phyloP scores from a whole-genome alignment of 2,113 vertebrate species.

The Chlorocebus sabaeus region DNA sequence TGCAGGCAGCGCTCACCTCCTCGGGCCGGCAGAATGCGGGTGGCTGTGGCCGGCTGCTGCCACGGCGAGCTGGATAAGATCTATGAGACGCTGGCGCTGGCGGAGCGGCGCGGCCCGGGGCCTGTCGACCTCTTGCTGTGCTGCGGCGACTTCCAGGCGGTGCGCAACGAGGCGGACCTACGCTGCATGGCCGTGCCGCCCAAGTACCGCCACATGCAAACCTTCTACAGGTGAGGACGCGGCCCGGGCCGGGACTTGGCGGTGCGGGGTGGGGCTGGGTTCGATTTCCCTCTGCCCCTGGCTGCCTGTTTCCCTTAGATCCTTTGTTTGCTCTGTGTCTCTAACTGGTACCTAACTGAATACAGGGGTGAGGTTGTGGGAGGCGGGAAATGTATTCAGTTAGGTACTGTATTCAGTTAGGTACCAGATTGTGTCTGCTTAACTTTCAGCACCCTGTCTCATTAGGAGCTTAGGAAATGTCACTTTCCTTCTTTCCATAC shows the following conservation, averaged over 20 bases:
- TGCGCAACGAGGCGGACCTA: constrained; percentile 95
- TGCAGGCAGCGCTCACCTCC: neutral
- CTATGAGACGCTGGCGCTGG: constrained; percentile 92
- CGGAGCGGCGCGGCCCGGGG: constrained; percentile 87
- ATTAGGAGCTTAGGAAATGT: neutral
- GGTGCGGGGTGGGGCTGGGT: neutral
- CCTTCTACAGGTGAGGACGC: constrained; percentile 92
- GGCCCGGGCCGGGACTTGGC: neutral
- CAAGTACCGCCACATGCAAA: constrained; percentile 97
- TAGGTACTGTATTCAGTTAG: neutral
- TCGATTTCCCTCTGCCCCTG: neutral
- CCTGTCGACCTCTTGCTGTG: constrained; percentile 91
- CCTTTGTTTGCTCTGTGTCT: neutral
- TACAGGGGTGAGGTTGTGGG: too few species aligned
- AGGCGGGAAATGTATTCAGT: too few species aligned
- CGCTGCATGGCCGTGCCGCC: constrained; percentile 95
- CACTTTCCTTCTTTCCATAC: neutral
- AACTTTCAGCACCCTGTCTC: neutral
- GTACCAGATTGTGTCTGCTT: neutral
- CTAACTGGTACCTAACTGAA: too few species aligned
- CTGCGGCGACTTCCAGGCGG: constrained; percentile 96
- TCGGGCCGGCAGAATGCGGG: constrained; percentile 85
- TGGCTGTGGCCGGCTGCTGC: constrained; percentile 96
- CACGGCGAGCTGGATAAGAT: constrained; percentile 97
- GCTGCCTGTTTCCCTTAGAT: neutral